Evolutionary conservation across 2,888 invertebrate species (phyloP).

Genomic region (Idaea straminata): DNA sequence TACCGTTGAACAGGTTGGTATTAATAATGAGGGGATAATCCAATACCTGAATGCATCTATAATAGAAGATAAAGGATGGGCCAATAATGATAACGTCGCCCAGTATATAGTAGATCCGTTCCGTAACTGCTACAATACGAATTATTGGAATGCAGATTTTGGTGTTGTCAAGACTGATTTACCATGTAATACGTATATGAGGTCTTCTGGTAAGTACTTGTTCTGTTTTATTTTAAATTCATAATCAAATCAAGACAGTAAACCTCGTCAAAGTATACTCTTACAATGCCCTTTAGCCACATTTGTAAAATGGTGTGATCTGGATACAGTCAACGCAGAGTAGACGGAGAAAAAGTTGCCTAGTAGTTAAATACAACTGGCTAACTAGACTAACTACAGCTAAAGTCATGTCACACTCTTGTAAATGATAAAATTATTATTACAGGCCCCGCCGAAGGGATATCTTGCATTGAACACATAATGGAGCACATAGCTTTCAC

Average conservation of each 20-base stretch:
- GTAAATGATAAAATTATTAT: not conserved
- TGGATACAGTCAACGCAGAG: no score
- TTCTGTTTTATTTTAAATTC: not conserved
- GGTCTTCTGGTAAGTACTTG: constrained; percentile 81
- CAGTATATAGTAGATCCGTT: constrained; percentile 53
- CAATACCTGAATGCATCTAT: constrained; percentile 80
- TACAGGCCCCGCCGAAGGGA: constrained; percentile 79
- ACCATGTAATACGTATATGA: constrained; percentile 83
- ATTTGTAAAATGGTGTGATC: no score
- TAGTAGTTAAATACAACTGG: no score
- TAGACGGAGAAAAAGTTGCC: no score
- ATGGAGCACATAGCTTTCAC: constrained; percentile 84
- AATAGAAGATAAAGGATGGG: constrained; percentile 72
- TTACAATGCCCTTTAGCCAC: no score
- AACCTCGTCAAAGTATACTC: not conserved
- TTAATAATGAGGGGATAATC: constrained; percentile 83
- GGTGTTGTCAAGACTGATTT: constrained; percentile 81
- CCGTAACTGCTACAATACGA: constrained; percentile 77
- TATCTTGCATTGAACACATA: constrained; percentile 81
- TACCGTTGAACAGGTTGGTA: constrained; percentile 68
- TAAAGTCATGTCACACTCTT: no score
- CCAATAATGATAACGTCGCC: constrained; percentile 72
- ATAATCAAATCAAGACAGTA: not conserved
- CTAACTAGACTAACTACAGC: no score
- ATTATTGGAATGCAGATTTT: constrained; percentile 72